A percentile compares a stretch with the other conserved stretches of the same genome.
Conservation (phyloP, 2,113 vertebrate genomes). For the Anarhynchus alexandrinus region DNA sequence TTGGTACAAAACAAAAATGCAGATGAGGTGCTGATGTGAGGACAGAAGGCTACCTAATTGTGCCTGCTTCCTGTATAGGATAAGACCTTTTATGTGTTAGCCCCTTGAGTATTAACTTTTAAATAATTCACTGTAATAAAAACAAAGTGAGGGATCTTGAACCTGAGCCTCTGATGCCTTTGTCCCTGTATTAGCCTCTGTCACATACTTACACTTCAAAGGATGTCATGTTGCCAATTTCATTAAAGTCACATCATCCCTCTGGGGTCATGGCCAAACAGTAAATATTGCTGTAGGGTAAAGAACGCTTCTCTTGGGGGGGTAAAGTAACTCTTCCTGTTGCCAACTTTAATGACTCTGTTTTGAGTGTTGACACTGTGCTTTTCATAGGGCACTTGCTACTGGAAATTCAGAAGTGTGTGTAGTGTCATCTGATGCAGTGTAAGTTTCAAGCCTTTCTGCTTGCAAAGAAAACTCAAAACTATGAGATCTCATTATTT, state of each 20-base stretch:
- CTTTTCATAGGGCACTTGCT: neutral
- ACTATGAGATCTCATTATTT: neutral
- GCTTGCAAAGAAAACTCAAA: neutral
- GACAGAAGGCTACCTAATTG: neutral
- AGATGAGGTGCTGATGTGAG: neutral
- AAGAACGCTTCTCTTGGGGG: neutral
- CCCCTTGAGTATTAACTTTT: neutral
- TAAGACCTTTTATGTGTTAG: neutral
- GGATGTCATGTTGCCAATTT: neutral
- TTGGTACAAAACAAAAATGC: neutral
- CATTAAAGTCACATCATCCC: constrained; percentile 14
- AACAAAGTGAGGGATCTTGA: neutral
- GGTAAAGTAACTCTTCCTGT: neutral
- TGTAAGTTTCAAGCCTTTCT: neutral
- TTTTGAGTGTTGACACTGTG: neutral
- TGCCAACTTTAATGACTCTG: neutral
- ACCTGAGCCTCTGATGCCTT: neutral
- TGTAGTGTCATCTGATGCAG: neutral
- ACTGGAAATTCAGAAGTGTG: neutral
- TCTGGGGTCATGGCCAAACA: neutral
- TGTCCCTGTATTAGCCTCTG: neutral
- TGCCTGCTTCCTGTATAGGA: neutral
- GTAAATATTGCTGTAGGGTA: constrained; percentile 28
- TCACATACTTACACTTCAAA: neutral
- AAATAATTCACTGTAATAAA: constrained; percentile 6